Evolutionary conservation across 1,140 invertebrate species (phyloP), one percentile per base, ranked within the genome.

Genomic region (Heliconius congener): DNA sequence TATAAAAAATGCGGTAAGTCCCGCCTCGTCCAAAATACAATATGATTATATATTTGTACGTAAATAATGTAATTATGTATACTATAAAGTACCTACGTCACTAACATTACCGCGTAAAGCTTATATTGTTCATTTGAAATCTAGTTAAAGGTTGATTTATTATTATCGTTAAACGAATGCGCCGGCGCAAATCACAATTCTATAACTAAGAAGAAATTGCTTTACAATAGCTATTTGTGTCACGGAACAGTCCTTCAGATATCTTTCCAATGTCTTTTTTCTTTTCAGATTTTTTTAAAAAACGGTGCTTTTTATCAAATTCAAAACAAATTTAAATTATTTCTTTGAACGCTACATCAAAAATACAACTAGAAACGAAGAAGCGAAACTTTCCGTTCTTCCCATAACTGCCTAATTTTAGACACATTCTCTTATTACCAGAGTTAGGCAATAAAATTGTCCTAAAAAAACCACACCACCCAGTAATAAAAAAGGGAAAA

Each of bases 41-140:
- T 19, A 57, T n/a, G 3, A 57, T 8, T 8, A 3, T 9, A 9
- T n/a, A 23, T 57, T 23, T 57, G 18, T 57, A 57, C 23, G 55
- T 57, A 23, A 57, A 57, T 57, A 57, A 57, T 8, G 2, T 57
- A 57, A n/a, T 55, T 55, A 2, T 55, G 52, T 55, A 55, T 55
- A 55, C 18, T 55, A 55, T 55, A 55, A 55, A 18, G 52, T 55
- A 55, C 18, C 8, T 23, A 66, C 60, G 60, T 66, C 60, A 66
- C n/a, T 23, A 23, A n/a, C n/a, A 57, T 57, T 57, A 23, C 55
- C 55, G 55, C 55, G 60, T 66, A 66, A 66, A 66, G 60, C 60
- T 66, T 66, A 66, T 66, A 66, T 30, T 66, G 60, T 66, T 66
- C 60, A 66, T 66, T 66, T 66, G 60, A 66, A 66, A 66, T 66